phyloP scores from a whole-genome alignment of 2,888 invertebrate species.

The Agriopis leucophaearia region DNA sequence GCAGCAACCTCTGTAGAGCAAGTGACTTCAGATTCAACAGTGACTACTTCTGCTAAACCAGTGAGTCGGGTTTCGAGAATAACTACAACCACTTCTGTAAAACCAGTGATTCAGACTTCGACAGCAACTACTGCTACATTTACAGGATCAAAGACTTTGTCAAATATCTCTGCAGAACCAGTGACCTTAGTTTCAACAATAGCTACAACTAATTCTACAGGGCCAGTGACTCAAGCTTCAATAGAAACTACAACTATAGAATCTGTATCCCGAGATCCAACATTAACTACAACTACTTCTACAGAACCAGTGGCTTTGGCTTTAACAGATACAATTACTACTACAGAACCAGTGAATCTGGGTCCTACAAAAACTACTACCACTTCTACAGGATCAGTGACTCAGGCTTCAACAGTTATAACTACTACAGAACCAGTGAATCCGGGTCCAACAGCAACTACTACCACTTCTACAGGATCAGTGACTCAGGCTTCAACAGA shows the following conservation, averaged over 20 bases:
- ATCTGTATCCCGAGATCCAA: neutral
- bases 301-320: neutral
- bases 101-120: neutral
- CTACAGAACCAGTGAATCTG: conserved; percentile 3
- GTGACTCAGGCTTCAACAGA: neutral
- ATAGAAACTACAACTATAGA: neutral
- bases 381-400: neutral
- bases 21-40: neutral
- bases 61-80: neutral
- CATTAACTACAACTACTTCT: neutral
- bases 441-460: neutral
- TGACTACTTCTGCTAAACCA: neutral
- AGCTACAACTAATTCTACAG: conserved; percentile 8
- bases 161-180: too few relatives aligned
- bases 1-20: neutral
- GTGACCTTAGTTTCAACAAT: too few relatives aligned
- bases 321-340: conserved; percentile 31
- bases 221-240: neutral
- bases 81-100: neutral
- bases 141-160: neutral
- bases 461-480: conserved; percentile 11
- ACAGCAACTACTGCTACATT: neutral
- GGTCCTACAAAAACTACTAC: conserved; percentile 7
- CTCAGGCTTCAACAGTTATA: too few relatives aligned
- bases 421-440: conserved; percentile 7